Evolutionary conservation across 2,888 invertebrate species (phyloP).

Genomic region (Spisula solida): DNA sequence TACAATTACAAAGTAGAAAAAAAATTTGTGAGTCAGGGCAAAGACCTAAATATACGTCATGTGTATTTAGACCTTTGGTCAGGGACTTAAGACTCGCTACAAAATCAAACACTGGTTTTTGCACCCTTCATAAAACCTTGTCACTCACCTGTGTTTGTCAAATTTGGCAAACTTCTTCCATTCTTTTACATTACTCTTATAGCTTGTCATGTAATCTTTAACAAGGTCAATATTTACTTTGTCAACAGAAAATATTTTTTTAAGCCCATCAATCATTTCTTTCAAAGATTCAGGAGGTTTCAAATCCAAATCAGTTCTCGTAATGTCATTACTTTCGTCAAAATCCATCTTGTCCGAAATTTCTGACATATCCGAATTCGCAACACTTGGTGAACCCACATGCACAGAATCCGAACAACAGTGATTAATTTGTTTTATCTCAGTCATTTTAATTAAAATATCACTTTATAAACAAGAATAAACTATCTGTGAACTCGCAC

Average conservation of each 20-base stretch:
- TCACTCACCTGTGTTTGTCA: slow-evolving; percentile 93
- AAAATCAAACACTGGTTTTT: no score
- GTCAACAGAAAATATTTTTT: slow-evolving; percentile 93
- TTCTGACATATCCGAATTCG: not conserved
- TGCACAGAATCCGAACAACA: slow-evolving; percentile 14
- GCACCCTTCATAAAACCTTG: no score
- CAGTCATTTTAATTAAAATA: not conserved
- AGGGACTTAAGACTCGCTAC: no score
- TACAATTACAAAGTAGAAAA: no score
- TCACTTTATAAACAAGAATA: not conserved
- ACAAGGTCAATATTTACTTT: slow-evolving; percentile 97
- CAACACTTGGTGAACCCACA: not conserved
- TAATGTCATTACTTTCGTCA: not conserved
- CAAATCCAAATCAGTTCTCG: slow-evolving; percentile 41
- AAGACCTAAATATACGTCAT: no score
- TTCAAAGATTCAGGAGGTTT: slow-evolving; percentile 77
- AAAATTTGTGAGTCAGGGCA: no score
- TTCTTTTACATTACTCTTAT: slow-evolving; percentile 95
- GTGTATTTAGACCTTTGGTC: no score
- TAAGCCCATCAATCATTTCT: slow-evolving; percentile 89
- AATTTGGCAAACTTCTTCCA: slow-evolving; percentile 98
- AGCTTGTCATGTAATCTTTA: slow-evolving; percentile 92
- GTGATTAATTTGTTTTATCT: not conserved
- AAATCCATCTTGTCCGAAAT: slow-evolving; percentile 32
- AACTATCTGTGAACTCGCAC: not conserved